These are phyloP conservation scores for Bimastos eiseni DNA, from an alignment of 2,888 invertebrate species.

Conservation along the genomic window DNA sequence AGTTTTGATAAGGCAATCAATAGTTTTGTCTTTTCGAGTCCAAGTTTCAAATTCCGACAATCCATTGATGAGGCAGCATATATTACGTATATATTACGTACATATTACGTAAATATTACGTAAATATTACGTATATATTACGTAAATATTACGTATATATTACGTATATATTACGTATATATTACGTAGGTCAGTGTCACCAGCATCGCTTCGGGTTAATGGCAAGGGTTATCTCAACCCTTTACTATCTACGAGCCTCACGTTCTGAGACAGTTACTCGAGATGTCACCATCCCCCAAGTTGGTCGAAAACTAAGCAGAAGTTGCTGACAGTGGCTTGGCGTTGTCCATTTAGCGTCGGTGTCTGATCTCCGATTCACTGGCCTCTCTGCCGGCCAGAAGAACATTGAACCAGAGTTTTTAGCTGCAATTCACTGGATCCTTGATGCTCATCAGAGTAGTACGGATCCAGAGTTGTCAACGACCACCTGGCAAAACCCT, in stretches of 20 bases:
- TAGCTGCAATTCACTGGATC: not conserved
- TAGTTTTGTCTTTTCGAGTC: not conserved
- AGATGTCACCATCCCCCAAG: fast-evolving
- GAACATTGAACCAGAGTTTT: not conserved
- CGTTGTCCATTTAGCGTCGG: not conserved
- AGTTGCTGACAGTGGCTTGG: not conserved
- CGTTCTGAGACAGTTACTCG: not conserved
- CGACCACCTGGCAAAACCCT: not conserved
- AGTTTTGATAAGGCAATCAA: not conserved
- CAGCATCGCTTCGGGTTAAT: too few relatives aligned
- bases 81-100: too few relatives aligned
- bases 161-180: too few relatives aligned
- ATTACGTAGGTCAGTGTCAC: too few relatives aligned
- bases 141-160: too few relatives aligned
- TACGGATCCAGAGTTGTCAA: not conserved
- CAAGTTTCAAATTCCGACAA: not conserved
- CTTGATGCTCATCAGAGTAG: not conserved
- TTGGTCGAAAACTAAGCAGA: not conserved
- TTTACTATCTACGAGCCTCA: not conserved
- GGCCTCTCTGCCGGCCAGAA: not conserved
- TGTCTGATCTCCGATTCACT: not conserved
- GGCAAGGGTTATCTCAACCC: too few relatives aligned
- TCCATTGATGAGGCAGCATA: too few relatives aligned
- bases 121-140: too few relatives aligned
- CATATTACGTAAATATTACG: too few relatives aligned